These are phyloP conservation scores for Henricia sp. DNA, from an alignment of 53 echinoderm and acorn worm species.

Conservation along the genomic window DNA sequence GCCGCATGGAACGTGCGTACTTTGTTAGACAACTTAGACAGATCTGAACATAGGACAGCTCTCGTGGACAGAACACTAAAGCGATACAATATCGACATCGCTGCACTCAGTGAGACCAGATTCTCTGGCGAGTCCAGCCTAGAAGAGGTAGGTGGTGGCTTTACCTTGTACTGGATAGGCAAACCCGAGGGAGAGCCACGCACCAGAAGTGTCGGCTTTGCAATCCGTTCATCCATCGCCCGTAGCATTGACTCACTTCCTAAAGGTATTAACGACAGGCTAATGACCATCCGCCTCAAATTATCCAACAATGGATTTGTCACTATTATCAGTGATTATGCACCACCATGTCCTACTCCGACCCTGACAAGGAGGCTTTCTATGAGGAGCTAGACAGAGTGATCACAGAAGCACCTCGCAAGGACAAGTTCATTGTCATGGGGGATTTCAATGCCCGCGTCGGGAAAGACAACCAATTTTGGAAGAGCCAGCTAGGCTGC, in stretches of 20 bases:
- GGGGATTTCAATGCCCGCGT: conserved; percentile 60
- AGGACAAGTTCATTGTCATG: conserved; percentile 19
- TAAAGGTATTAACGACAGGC: neutral
- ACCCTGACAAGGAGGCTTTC: neutral
- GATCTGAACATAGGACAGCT: too few species aligned
- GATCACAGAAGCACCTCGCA: neutral
- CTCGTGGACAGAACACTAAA: too few species aligned
- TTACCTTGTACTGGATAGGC: too few species aligned
- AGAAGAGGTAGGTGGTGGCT: too few species aligned
- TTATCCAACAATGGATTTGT: neutral
- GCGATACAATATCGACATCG: too few species aligned
- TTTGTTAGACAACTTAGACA: too few species aligned
- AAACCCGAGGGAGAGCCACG: too few species aligned
- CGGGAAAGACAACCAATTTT: neutral
- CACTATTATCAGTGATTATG: neutral
- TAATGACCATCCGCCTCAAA: neutral
- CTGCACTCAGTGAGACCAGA: too few species aligned
- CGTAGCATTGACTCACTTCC: neutral
- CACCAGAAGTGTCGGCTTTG: too few species aligned
- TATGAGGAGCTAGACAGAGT: neutral
- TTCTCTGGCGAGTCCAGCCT: too few species aligned
- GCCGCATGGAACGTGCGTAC: too few species aligned
- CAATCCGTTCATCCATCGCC: too few species aligned
- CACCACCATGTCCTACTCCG: neutral
- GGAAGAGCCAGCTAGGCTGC: conserved; percentile 28